Conservation (phyloP, 2,797 vertebrate genomes). For the Sebastes paucispinis region DNA sequence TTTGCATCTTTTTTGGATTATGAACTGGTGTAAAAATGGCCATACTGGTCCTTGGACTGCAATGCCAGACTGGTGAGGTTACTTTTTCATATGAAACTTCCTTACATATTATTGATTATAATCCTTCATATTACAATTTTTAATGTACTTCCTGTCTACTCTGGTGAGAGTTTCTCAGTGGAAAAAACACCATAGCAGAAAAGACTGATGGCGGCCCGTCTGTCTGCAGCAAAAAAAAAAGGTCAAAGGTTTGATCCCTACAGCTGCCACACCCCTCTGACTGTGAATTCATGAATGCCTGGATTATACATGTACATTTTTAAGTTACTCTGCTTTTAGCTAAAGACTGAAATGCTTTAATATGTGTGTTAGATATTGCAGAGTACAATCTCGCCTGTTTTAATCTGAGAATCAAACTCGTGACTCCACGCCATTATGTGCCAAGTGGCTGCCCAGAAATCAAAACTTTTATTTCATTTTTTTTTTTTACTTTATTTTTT, state of each 20-base stretch:
- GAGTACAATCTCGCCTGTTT: constrained; percentile 49
- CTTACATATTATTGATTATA: constrained; percentile 54
- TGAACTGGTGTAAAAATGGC: constrained; percentile 34
- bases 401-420: constrained; percentile 3
- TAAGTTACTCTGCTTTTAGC: constrained; percentile 49
- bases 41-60: constrained; percentile 46
- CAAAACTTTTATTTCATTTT: not conserved
- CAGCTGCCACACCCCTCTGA: constrained; percentile 37
- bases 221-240: constrained; percentile 15
- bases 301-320: constrained; percentile 17
- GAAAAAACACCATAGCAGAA: constrained; percentile 20
- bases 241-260: constrained; percentile 34
- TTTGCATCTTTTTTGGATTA: constrained; percentile 46
- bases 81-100: constrained; percentile 42
- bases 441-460: constrained; percentile 54
- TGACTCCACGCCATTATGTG: constrained; percentile 28
- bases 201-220: constrained; percentile 23
- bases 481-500: not conserved
- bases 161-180: constrained; percentile 17
- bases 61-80: constrained; percentile 52
- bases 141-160: constrained; percentile 62
- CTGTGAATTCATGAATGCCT: constrained; percentile 41
- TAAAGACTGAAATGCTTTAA: constrained; percentile 50
- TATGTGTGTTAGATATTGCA: constrained; percentile 42
- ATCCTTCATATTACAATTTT: constrained; percentile 54